Base-by-base conservation (phyloP, 2,797 vertebrate species). In the Semaprochilodus insignis region DNA sequence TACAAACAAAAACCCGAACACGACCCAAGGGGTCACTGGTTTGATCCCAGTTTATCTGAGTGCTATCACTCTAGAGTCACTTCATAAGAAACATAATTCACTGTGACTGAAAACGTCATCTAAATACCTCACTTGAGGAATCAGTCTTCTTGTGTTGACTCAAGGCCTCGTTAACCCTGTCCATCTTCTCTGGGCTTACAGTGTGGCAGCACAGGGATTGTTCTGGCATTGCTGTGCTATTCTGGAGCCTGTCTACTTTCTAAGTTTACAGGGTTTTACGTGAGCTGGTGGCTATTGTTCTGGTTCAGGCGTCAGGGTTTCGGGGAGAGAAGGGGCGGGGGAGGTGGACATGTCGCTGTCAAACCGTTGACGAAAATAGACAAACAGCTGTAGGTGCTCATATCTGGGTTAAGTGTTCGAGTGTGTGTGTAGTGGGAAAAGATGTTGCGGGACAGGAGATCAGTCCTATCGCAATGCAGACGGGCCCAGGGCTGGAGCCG, bases 321-420 rank as follows among this genome's bases (percentile, higher is more conserved):
- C 71, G 25, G 78, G 57, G 16, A 17, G 19, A 31, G 6, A 51
- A 69, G 74, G 77, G 76, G 72, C 62, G 78, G 71, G 81, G 90
- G 91, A 91, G 92, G 91, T 92, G 91, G 93, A 94, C 92, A 94
- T 94, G 92, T 90, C 90, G 87, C 90, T 93, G 93, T 91, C 92
- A 91, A 90, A 90, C 87, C 87, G 88, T 88, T 87, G 92, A 95
- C 95, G 90, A 96, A 93, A 96, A 96, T 96, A 96, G 93, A 90
- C 81, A 85, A 88, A 90, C 96, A 96, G 96, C 94, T 96, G 96
- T 93, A 94, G 90, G 93, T 94, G 95, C 93, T 95, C 87, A 89
- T 95, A 94, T 92, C 90, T 87, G 79, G 79, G 65, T 59, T 86
- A 66, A 77, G 76, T 83, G 52, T 67, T 83, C 54, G 51, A n/a